These are phyloP conservation scores for Sebastes fasciatus DNA, from an alignment of 2,113 vertebrate genomes.

Conservation along the genomic window DNA sequence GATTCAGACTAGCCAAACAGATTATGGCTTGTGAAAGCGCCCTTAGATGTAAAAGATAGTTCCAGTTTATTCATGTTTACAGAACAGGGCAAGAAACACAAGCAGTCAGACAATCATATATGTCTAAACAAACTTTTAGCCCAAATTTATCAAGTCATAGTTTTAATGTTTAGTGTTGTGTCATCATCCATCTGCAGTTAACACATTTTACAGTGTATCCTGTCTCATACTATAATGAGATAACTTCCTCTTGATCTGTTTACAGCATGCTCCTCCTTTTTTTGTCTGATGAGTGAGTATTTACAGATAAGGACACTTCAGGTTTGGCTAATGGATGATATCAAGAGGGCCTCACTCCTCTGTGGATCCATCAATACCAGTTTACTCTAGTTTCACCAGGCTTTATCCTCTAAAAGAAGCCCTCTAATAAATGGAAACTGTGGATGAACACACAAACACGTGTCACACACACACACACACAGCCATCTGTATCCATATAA, in stretches of 20 bases:
- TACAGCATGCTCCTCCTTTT: not conserved
- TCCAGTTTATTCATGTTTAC: not conserved
- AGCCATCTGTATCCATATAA: slow-evolving; percentile 6
- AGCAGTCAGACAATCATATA: not conserved
- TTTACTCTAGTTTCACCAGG: slow-evolving; percentile 15
- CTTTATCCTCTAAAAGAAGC: slow-evolving; percentile 3
- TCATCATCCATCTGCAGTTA: not conserved
- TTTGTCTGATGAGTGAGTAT: not conserved
- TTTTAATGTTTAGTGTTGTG: not conserved
- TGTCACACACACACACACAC: slow-evolving; percentile 14
- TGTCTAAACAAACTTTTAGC: not conserved
- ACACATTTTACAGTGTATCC: not conserved
- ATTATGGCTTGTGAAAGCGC: too few species aligned
- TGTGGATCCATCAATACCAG: slow-evolving; percentile 17
- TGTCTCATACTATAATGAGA: not conserved
- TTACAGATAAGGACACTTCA: slow-evolving; percentile 3
- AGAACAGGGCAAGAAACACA: not conserved
- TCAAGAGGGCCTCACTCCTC: slow-evolving; percentile 1
- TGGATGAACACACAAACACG: not conserved
- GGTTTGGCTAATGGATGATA: slow-evolving; percentile 6
- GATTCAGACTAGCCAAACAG: too few species aligned
- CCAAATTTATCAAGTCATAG: too few species aligned
- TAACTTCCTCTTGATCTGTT: slow-evolving; percentile 21
- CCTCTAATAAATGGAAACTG: slow-evolving; percentile 13
- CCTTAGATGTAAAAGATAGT: slow-evolving; percentile 30